Percentiles rank a stretch among this genome's conserved stretches.
Conservation (phyloP, 92 coral and sea anemone genomes). For the Epizoanthus ramosus region DNA sequence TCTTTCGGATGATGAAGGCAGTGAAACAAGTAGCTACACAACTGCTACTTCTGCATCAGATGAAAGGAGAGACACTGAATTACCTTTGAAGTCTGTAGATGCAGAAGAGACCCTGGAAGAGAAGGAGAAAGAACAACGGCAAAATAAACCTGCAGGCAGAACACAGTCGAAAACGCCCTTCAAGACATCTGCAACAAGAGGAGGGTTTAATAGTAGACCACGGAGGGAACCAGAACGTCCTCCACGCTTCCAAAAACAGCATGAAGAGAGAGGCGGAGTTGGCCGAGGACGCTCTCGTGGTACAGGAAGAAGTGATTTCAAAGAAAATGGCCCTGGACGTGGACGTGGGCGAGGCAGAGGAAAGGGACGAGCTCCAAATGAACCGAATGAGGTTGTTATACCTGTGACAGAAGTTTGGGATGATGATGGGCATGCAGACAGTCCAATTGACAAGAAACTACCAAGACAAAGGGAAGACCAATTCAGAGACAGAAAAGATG, state of each 20-base stretch:
- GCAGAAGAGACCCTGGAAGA: slow-evolving; percentile 49
- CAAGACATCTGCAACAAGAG: slow-evolving; percentile 56
- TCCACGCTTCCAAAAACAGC: slow-evolving; percentile 97
- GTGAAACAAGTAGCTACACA: slow-evolving; percentile 83
- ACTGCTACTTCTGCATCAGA: slow-evolving; percentile 96
- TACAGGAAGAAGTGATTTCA: slow-evolving; percentile 55
- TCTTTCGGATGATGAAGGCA: slow-evolving; percentile 78
- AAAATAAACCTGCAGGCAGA: slow-evolving; percentile 39
- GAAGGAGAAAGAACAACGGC: slow-evolving; percentile 43
- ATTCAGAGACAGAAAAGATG: slow-evolving; percentile 40
- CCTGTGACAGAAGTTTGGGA: slow-evolving; percentile 97
- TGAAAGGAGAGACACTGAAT: slow-evolving; percentile 64
- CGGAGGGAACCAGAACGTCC: slow-evolving; percentile 88
- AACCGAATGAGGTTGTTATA: slow-evolving; percentile 46
- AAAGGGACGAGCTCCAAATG: slow-evolving; percentile 57
- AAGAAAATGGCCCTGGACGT: slow-evolving; percentile 65
- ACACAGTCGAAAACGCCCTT: slow-evolving; percentile 56
- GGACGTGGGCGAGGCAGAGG: slow-evolving; percentile 63
- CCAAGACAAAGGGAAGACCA: slow-evolving; percentile 36
- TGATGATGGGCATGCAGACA: slow-evolving; percentile 54
- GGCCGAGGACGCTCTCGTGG: slow-evolving; percentile 69
- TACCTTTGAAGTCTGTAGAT: slow-evolving; percentile 26
- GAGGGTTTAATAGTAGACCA: slow-evolving; percentile 68
- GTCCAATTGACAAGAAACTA: slow-evolving; percentile 39
- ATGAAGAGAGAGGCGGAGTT: slow-evolving; percentile 77